A percentile compares a stretch with the other conserved stretches of the same genome.
These are phyloP conservation scores for Metellina segmentata DNA, from an alignment of 2,888 invertebrate species.

Conservation along the genomic window DNA sequence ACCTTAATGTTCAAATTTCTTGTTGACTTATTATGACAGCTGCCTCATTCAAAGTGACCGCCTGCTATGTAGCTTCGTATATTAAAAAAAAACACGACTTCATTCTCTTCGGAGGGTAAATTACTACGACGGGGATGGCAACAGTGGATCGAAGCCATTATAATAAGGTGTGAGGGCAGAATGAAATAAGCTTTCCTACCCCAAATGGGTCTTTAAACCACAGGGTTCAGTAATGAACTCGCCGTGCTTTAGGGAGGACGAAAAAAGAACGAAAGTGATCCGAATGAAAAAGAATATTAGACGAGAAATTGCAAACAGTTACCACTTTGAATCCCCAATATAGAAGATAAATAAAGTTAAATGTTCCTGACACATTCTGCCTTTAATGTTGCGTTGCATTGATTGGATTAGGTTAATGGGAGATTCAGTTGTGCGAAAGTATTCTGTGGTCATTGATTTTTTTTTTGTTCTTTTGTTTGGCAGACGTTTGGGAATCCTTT, in stretches of 20 bases:
- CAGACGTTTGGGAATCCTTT: background rate
- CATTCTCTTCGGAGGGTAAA: constrained; percentile 51
- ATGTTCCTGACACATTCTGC: constrained; percentile 49
- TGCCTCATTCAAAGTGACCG: constrained; percentile 46
- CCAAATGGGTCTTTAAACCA: constrained; percentile 58
- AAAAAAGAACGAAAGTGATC: background rate
- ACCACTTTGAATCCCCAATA: constrained; percentile 25
- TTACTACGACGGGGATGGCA: constrained; percentile 54
- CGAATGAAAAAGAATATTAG: background rate
- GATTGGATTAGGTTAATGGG: constrained; percentile 60
- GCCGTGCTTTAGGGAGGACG: constrained; percentile 19
- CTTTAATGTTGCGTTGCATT: constrained; percentile 45
- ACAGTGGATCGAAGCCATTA: constrained; percentile 45
- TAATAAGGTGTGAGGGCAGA: constrained; percentile 23
- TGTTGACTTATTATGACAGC: constrained; percentile 68
- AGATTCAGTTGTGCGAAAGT: background rate
- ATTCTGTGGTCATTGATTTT: constrained; percentile 18
- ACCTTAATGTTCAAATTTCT: constrained; percentile 48
- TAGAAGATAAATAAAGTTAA: constrained; percentile 49
- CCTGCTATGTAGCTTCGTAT: background rate
- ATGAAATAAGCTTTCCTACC: constrained; percentile 53
- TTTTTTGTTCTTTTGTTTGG: background rate
- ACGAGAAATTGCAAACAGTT: constrained; percentile 27
- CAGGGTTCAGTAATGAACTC: constrained; percentile 50
- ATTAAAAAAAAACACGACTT: constrained; percentile 27